These are phyloP conservation scores for Centroberyx gerrardi DNA, from an alignment of 2,797 vertebrate genomes.

Conservation along the genomic window DNA sequence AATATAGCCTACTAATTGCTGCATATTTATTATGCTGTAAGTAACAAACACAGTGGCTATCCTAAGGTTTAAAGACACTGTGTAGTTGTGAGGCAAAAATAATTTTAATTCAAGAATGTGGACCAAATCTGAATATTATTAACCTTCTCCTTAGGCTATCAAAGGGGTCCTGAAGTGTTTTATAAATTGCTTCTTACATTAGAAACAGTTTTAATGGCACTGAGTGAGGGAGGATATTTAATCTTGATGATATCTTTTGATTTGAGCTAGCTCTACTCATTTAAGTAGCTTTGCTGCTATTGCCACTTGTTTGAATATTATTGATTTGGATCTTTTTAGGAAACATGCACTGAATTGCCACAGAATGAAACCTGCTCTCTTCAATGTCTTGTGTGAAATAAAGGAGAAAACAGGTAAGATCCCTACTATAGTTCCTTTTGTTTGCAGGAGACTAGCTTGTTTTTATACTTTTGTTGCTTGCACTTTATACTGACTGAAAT, in stretches of 20 bases:
- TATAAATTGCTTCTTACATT: not conserved
- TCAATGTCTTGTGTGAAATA: constrained; percentile 99
- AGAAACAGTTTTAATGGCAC: not conserved
- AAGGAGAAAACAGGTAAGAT: constrained; percentile 98
- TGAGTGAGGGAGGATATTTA: not conserved
- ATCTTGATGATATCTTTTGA: constrained; percentile 1
- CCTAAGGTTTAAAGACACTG: not conserved
- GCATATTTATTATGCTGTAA: not conserved
- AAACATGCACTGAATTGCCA: constrained; percentile 99
- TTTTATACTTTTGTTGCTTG: too few relatives aligned
- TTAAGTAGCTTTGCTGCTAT: constrained; percentile 18
- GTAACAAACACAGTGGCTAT: not conserved
- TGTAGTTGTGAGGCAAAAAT: not conserved
- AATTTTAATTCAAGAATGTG: not conserved
- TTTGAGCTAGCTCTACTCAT: constrained; percentile 1
- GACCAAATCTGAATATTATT: not conserved
- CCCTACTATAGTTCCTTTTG: not conserved
- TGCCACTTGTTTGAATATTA: constrained; percentile 72
- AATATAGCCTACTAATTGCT: not conserved
- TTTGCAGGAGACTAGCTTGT: constrained; percentile 1
- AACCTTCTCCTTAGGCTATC: not conserved
- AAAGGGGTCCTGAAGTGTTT: not conserved
- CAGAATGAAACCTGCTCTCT: constrained; percentile 99
- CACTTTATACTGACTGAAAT: not conserved
- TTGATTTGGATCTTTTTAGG: constrained; percentile 83